phyloP scores from a whole-genome alignment of 2,113 vertebrate genomes.

The Antechinus flavipes region DNA sequence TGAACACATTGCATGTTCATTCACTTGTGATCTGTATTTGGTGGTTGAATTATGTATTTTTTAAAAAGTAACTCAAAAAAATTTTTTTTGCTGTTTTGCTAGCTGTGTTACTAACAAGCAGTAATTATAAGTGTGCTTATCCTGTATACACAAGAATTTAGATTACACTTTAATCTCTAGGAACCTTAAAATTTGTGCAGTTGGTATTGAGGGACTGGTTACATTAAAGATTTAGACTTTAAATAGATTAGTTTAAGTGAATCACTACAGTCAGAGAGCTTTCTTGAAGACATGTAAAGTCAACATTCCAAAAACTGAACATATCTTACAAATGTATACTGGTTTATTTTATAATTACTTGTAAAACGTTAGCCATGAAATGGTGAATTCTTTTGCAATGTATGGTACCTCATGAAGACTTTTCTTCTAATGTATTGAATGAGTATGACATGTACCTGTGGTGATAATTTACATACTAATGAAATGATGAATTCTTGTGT shows the following conservation, averaged over 20 bases:
- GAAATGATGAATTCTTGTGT: background rate
- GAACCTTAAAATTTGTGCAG: background rate
- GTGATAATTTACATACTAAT: background rate
- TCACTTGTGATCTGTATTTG: background rate
- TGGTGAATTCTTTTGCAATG: background rate
- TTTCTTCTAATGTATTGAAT: background rate
- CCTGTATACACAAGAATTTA: background rate
- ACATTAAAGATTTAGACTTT: background rate
- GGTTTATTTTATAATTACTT: background rate
- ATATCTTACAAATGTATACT: background rate
- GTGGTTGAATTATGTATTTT: background rate
- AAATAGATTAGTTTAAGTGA: background rate
- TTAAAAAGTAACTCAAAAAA: background rate
- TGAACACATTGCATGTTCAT: background rate
- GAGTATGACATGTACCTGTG: background rate
- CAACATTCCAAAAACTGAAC: background rate
- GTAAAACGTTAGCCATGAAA: background rate
- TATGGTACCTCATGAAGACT: background rate
- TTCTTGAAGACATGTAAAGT: background rate
- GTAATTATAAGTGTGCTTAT: background rate
- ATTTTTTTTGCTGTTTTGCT: background rate
- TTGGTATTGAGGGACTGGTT: background rate
- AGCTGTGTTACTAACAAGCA: background rate
- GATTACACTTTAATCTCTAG: background rate
- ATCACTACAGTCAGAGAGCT: background rate